Conservation (phyloP, 2,888 invertebrate species). For the Stegophylla sp. region DNA sequence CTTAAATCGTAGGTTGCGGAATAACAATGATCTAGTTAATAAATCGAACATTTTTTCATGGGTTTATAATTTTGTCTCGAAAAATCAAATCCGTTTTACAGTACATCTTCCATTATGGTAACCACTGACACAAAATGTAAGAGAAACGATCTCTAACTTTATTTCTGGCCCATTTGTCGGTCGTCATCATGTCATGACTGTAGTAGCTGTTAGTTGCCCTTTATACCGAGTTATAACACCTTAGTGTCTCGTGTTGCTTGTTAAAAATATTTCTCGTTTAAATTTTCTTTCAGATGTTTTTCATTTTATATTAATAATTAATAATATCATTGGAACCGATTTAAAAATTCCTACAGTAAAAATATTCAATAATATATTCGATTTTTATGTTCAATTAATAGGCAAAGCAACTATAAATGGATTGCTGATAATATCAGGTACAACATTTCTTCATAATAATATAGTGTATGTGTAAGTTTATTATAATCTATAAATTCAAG, state of each 20-base stretch:
- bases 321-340: background rate
- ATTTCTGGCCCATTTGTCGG: conserved; percentile 54
- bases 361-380: background rate
- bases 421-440: conserved; percentile 30
- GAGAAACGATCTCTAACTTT: conserved; percentile 48
- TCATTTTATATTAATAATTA: background rate
- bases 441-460: background rate
- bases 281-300: background rate
- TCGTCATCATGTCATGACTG: conserved; percentile 24
- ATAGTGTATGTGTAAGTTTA: too few species aligned
- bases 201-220: conserved; percentile 22
- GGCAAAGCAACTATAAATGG: background rate
- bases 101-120: conserved; percentile 47
- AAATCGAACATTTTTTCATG: conserved; percentile 13
- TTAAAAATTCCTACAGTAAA: background rate
- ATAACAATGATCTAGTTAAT: conserved; percentile 39
- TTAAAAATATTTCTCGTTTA: conserved; percentile 24
- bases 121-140: conserved; percentile 46
- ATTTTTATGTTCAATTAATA: background rate
- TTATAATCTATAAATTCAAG: too few species aligned
- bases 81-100: background rate
- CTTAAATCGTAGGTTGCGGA: conserved; percentile 15
- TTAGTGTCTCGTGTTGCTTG: conserved; percentile 16
- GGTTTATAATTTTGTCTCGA: conserved; percentile 28
- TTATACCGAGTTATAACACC: background rate